phyloP scores from a whole-genome alignment of 2,888 invertebrate species.

The Sphaerophoria rueppellii region DNA sequence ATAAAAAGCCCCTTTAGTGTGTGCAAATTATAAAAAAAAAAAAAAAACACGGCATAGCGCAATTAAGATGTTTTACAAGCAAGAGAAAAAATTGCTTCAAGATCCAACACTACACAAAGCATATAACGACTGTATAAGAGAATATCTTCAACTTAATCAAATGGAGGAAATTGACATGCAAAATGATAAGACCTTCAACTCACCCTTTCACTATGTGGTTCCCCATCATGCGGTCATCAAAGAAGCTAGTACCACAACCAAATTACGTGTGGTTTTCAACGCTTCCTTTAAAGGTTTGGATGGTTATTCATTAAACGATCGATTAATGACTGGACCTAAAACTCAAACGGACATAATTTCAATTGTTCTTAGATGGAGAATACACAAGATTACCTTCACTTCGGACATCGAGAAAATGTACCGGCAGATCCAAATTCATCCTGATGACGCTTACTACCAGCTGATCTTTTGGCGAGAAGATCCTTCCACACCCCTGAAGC shows the following conservation, averaged over 20 bases:
- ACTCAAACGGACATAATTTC: not conserved
- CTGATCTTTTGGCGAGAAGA: constrained; percentile 23
- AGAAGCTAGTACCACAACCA: not conserved
- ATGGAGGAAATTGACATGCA: constrained; percentile 4
- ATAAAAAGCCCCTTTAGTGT: no score
- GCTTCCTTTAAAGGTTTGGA: constrained; percentile 9
- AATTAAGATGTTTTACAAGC: constrained; percentile 2
- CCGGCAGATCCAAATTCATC: not conserved
- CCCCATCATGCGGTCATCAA: constrained; percentile 9
- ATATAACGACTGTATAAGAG: not conserved
- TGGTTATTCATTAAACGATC: constrained; percentile 25
- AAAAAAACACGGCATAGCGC: not conserved
- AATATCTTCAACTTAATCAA: not conserved
- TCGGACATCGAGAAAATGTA: constrained; percentile 39
- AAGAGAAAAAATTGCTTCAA: not conserved
- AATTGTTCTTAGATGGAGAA: constrained; percentile 20
- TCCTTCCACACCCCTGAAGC: not conserved
- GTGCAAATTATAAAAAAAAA: no score
- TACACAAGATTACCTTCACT: constrained; percentile 10
- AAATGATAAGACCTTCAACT: not conserved
- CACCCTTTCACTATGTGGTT: constrained; percentile 19
- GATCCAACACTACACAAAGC: not conserved
- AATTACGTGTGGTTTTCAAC: constrained; percentile 12
- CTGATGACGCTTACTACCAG: constrained; percentile 23
- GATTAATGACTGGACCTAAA: constrained; percentile 14